Conservation (phyloP, 2,888 invertebrate genomes). For the Phrixothrix hirtus region DNA sequence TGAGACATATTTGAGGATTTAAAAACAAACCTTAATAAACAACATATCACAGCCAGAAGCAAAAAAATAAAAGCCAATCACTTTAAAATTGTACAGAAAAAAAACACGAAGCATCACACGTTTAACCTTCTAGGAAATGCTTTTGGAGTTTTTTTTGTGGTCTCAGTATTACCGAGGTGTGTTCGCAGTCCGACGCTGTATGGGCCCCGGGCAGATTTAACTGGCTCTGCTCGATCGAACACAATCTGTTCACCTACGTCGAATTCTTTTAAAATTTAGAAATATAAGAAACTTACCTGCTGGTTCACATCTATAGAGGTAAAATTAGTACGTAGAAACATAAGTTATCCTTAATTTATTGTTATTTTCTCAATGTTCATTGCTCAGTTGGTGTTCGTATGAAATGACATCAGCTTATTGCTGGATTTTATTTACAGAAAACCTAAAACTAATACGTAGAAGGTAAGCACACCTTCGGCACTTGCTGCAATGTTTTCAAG, state of each 20-base stretch:
- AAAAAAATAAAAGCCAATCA: conserved; percentile 30
- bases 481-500: background rate
- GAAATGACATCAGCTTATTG: conserved; percentile 8
- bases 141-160: conserved; percentile 36
- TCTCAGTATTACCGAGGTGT: conserved; percentile 35
- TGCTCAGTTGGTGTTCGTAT: conserved; percentile 3
- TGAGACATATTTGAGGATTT: too few species aligned
- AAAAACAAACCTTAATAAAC: conserved; percentile 20
- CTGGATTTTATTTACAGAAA: conserved; percentile 5
- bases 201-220: conserved; percentile 32
- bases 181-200: conserved; percentile 35
- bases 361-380: conserved; percentile 5
- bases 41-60: conserved; percentile 20
- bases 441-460: conserved; percentile 6
- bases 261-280: conserved; percentile 31
- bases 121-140: conserved; percentile 39
- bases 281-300: conserved; percentile 30
- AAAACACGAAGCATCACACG: conserved; percentile 33
- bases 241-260: conserved; percentile 34
- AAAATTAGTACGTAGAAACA: conserved; percentile 12
- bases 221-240: conserved; percentile 31
- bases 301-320: conserved; percentile 14
- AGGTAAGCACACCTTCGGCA: background rate
- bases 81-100: conserved; percentile 31
- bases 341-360: conserved; percentile 9